Evolutionary conservation across 2,888 invertebrate genomes (phyloP).

Genomic region (Acanthococcus lagerstroemiae): DNA sequence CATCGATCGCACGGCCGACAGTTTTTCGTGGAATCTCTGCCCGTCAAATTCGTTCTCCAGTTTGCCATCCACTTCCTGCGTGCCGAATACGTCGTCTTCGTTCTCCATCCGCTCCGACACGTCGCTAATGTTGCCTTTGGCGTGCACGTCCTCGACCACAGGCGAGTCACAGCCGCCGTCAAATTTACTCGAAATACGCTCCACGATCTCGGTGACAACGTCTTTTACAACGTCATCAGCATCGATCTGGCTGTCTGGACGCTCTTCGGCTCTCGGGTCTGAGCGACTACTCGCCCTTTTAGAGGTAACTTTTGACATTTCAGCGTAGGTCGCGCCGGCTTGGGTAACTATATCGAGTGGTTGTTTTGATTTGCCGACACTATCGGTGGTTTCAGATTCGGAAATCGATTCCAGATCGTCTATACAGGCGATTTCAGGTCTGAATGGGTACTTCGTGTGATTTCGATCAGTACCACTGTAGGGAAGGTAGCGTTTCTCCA

Average conservation of each 20-base stretch:
- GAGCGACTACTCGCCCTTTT: not conserved
- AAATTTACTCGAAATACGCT: not conserved
- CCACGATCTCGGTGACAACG: not conserved
- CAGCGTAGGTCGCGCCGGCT: not conserved
- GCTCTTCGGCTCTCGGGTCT: not conserved
- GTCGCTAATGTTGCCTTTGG: not conserved
- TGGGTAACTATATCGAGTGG: not conserved
- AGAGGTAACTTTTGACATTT: not conserved
- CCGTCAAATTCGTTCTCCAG: not conserved
- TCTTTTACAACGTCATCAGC: not conserved
- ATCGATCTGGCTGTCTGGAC: not conserved
- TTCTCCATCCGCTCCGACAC: not conserved
- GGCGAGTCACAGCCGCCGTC: not conserved
- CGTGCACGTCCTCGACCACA: not conserved
- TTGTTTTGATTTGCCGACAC: not conserved
- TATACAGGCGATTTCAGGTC: not conserved
- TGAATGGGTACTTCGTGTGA: not conserved
- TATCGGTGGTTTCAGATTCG: not conserved
- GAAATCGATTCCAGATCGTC: not conserved
- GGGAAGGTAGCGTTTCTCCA: not conserved
- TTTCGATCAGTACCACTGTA: not conserved
- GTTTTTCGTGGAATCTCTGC: not conserved
- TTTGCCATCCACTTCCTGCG: not conserved
- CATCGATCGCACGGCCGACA: not conserved
- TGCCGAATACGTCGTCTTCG: not conserved